Evolutionary conservation across 2,797 vertebrate genomes (phyloP).

Genomic region (Rallus crepitans): DNA sequence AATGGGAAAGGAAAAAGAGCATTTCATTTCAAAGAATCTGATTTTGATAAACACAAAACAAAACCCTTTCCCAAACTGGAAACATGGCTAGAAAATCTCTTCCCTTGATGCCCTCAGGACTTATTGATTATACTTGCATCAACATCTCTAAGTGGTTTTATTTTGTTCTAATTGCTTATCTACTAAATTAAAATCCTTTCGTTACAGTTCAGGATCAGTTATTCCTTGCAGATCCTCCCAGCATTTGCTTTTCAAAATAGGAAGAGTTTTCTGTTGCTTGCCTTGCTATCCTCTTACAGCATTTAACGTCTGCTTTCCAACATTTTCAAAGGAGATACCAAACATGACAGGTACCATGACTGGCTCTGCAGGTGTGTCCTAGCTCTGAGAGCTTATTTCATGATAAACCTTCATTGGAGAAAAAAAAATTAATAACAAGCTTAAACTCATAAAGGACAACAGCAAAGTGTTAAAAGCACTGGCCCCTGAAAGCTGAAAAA

Average conservation of each 20-base stretch:
- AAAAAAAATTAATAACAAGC: neutral
- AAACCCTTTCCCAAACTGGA: conserved; percentile 1
- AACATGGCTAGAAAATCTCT: conserved; percentile 1
- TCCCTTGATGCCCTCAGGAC: neutral
- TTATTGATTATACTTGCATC: neutral
- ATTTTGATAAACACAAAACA: conserved; percentile 1
- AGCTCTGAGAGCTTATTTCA: neutral
- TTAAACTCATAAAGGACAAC: neutral
- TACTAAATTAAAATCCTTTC: neutral
- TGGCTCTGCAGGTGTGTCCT: neutral
- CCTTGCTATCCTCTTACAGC: neutral
- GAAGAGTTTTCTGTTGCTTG: neutral
- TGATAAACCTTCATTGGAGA: neutral
- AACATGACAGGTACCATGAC: neutral
- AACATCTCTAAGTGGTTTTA: neutral
- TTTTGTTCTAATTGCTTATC: conserved; percentile 17
- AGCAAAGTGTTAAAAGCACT: neutral
- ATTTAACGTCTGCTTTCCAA: neutral
- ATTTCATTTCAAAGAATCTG: neutral
- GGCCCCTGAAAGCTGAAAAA: neutral
- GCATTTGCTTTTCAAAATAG: neutral
- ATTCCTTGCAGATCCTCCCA: neutral
- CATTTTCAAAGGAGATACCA: neutral
- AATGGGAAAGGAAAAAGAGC: neutral
- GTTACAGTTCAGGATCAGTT: neutral